Evolutionary conservation across 2,113 vertebrate genomes (phyloP), one percentile per base, ranked within the genome.

Genomic region (Plestiodon gilberti): DNA sequence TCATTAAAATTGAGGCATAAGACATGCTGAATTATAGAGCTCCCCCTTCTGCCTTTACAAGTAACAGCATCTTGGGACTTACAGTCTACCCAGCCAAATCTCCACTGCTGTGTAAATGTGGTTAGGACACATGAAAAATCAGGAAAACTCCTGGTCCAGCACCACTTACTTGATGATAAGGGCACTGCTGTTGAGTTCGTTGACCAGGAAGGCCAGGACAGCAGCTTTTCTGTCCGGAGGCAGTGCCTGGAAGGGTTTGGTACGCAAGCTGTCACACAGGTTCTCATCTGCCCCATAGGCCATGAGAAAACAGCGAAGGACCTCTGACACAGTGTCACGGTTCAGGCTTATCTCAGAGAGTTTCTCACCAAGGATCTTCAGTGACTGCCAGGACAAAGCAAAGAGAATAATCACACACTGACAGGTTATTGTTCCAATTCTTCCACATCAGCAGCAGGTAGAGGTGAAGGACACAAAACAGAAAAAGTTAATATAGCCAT

Each of bases 281-380:
- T 96, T 97, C 0, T 95, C 92, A 30, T 98, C 97, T 11, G 96
- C 98, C 61, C 98, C 97, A 1, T 97, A 96, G 0, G 98, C 97
- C 89, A 97, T 97, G 91, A 99, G 96, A 95, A 99, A 99, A 92
- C 99, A 96, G 64, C 99, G 98, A 33, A 99, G 97, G 15, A 97
- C 95, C 96, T 99, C 99, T 0, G 99, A 99, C 25, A 99, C 98
- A 0, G 98, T 99, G 93, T 97, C 97, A 2, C 98, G 97, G 70
- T 95, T 98, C 95, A 99, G 96, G 91, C 97, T 96, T 76, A 98
- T 96, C 91, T 99, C 99, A 0, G 97, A 98, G 88, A 99, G 95
- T 81, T 98, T 99, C 52, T 99, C 98, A 6, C 98, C 98, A 33
- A 99, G 96, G 92, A 99, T 98, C 96, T 99, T 99, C 64, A 99